Evolutionary conservation across 2,797 vertebrate genomes (phyloP), one percentile per base, ranked within the genome.

Genomic region (Diceros bicornis): DNA sequence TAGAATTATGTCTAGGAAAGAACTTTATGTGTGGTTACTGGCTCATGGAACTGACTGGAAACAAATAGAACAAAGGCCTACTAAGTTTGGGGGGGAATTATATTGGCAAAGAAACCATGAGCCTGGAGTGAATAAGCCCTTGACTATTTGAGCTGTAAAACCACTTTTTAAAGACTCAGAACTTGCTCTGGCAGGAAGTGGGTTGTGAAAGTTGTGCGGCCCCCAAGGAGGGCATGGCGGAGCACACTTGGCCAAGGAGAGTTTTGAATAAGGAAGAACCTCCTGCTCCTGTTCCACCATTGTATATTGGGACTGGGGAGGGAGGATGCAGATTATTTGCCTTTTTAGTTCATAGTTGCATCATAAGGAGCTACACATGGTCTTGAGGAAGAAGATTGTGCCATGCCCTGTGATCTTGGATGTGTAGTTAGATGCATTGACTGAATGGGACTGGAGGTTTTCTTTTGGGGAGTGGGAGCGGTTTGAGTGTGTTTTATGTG

Each of bases 21-120:
- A 97, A 82, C 85, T 90, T 89, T 50, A n/a, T 88, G 55, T 94
- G 85, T 86, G 52, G 66, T 84, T 95, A 61, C 55, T 91, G 94
- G 85, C 91, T 87, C 75, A 37, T 87, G 64, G 75, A 82, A 68
- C 84, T 75, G 27, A 95, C n/a, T 62, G 77, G 77, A 92, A 96
- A 88, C 87, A 96, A 79, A 41, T 59, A 95, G 44, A 94, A 95
- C 85, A 87, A 95, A 95, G 41, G n/a, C 32, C 27, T 44, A 21
- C 52, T 90, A 27, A 92, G 66, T 90, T 90, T 94, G 37, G 83
- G 68, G 90, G n/a, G 20, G 79, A 90, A 69, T 92, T 72, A 8
- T 83, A 29, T 81, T 92, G 77, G 52, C 75, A 95, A 47, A 29
- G 41, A 82, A 71, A 81, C 75, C 87, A 55, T 21, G 41, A 96